Evolutionary conservation across 2,888 invertebrate genomes (phyloP), one percentile per base, ranked within the genome.

Genomic region (Clunio marinus): DNA sequence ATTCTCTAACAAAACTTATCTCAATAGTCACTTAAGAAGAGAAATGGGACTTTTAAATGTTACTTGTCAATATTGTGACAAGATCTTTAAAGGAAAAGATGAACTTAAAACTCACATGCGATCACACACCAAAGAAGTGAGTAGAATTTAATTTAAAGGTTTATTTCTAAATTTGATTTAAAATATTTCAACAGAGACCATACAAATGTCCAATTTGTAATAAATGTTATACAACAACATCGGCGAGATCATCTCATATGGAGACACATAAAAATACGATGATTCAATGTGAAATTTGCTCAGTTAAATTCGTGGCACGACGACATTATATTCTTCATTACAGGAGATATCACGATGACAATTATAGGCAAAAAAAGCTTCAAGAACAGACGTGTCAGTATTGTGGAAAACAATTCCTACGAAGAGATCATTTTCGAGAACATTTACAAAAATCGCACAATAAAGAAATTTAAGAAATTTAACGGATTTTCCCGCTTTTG

Each of bases 111-210:
- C 22, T 57, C 57, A 57, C 13, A 27, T 27, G 25, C 25, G 57
- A 2, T 27, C 57, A n/a, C 57, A 57, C n/a, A 57, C 57, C n/a
- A 57, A 57, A 25, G 25, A 27, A 25, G 57, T 57, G 27, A 57
- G 27, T 55, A 17, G 2, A n/a, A n/a, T 3, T 13, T 51, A 51
- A 51, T 8, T 32, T 4, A 15, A 7, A 27, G n/a, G 25, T 27
- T 27, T 27, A 32, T 7, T 32, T 4, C 32, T 32, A 32, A 32
- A 7, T 32, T 4, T 32, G 32, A 57, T 17, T 51, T 20, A 10
- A 17, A 8, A n/a, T n/a, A n/a, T n/a, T 27, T 57, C 25, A 4
- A 15, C 27, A 57, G 57, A 57, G 10, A 57, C 57, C 57, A 22
- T 57, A 27, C 27, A 27, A 24, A 7, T 57, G 57, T 25, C n/a